Evolutionary conservation across 2,797 vertebrate genomes (phyloP), one percentile per base, ranked within the genome.

Genomic region (Apogon talboti): DNA sequence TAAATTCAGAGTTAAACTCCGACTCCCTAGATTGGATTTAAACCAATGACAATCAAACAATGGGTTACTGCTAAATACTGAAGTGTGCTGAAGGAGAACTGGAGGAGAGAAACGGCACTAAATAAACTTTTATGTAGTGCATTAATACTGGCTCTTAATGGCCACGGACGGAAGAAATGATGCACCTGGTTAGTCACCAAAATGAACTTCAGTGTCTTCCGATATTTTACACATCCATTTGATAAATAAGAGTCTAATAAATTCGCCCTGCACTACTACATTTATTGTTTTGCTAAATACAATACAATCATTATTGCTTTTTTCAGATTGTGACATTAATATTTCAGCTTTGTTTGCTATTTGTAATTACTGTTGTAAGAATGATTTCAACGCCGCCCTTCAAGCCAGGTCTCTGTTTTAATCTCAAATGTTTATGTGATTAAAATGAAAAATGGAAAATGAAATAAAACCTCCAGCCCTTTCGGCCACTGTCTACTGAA

Each of bases 21-120:
- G 70, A 67, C 71, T 64, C 64, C 71, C 81, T 55, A 41, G 52
- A 74, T 59, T 64, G 84, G 66, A 62, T 66, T 64, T 44, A 60
- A 77, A 83, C 63, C 74, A 85, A 49, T 62, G 75, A 28, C 70
- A 77, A 75, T 68, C 78, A 63, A 63, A 82, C 62, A 50, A 68
- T 15, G 35, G 33, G 18, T 45, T 60, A 54, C 63, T 46, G 69
- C 64, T 37, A 46, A 14, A 38, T 40, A 70, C 47, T 59, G 48
- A 37, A 55, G 30, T 41, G 40, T 0, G 6, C 46, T 37, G 49
- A 58, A 44, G 33, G 41, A 35, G 19, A 65, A 28, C n/a, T 9
- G 19, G 8, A 55, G 19, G 12, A 19, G 15, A 50, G 18, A 14
- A 42, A 47, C 14, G 3, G 13, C 41, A 43, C 13, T 43, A 43